Conservation (phyloP, 2,888 invertebrate species). For the Ormyrus rosae region DNA sequence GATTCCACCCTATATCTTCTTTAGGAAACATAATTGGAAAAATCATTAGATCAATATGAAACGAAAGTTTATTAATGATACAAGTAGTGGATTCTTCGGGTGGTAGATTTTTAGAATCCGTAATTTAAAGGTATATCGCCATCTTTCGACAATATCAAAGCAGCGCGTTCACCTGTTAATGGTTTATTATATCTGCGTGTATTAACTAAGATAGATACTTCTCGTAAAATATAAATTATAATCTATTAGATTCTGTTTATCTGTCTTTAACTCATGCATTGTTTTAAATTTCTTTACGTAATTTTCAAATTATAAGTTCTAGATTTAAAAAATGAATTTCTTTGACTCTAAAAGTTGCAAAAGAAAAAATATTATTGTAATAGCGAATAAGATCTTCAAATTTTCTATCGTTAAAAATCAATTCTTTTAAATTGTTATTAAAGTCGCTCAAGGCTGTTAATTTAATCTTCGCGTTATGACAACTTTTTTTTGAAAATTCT, state of each 20-base stretch:
- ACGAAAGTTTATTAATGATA: neutral
- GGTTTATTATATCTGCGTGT: neutral
- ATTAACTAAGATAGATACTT: neutral
- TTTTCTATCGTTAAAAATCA: neutral
- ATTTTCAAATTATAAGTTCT: slow-evolving; percentile 1
- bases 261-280: no score
- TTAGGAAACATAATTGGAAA: slow-evolving; percentile 5
- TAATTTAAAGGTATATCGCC: no score
- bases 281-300: neutral
- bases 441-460: neutral
- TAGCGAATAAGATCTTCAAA: neutral
- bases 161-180: neutral
- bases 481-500: neutral
- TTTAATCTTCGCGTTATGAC: neutral
- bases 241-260: neutral
- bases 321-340: neutral
- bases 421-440: neutral
- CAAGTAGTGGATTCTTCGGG: neutral
- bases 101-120: neutral
- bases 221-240: slow-evolving; percentile 2
- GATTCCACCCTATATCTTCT: slow-evolving; percentile 10
- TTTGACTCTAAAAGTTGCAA: neutral
- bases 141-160: neutral
- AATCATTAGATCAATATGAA: neutral
- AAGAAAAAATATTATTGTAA: slow-evolving; percentile 1